Base-by-base conservation (phyloP, 1,140 invertebrate species). In the Bicyclus anynana region DNA sequence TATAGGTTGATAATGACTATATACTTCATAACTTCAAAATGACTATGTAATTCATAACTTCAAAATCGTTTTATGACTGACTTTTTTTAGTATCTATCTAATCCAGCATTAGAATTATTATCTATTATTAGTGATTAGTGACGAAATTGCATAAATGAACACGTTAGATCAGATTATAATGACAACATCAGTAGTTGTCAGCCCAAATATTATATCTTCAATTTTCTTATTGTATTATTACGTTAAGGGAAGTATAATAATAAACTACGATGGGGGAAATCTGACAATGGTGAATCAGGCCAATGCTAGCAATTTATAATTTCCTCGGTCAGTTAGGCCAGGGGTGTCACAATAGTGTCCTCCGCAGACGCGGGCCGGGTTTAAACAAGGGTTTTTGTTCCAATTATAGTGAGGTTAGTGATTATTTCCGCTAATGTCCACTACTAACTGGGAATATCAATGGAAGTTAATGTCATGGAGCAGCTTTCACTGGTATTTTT, bases 321-420 rank as follows among this genome's bases (percentile, higher is more conserved):
- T 79, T 72, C 65, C 67, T 55, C 80, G 80, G 83, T 80, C 81
- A 83, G 74, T 77, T 74, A 67, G 67, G 61, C 50, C 46, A 59
- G 62, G 69, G 68, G 64, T 56, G 27, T 42, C 48, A 80, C 77
- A 84, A 83, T 81, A 64, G 63, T 82, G 84, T 84, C 84, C 80
- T 76, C 72, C 48, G 67, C 84, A 87, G 84, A 77, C 69, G 65
- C 65, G 61, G 71, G 62, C 66, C 66, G 68, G 70, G 52, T 76
- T 81, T 80, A 78, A 84, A 84, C 80, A 84, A 84, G 81, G 84
- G 80, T 80, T 84, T 82, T 80, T 77, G 61, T 72, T 68, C 70
- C 76, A 84, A 86, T 82, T 83, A 84, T 59, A 67, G 66, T 61
- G 59, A 58, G 71, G 69, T 65, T 65, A 58, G 59, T 82, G 77